phyloP scores from a whole-genome alignment of 2,888 invertebrate species.

The Drosophila maculinotata region DNA sequence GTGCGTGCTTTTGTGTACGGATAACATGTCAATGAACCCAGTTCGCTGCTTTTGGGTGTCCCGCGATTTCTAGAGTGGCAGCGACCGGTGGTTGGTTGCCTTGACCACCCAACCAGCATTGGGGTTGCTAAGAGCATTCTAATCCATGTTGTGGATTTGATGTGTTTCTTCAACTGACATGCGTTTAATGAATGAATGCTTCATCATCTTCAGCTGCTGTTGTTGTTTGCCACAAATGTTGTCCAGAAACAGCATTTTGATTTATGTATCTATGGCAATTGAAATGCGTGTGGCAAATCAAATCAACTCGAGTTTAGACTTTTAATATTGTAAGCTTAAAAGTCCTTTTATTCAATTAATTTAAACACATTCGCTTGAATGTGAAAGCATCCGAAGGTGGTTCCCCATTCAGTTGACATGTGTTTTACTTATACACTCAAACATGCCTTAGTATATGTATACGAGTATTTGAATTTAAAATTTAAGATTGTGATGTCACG shows the following conservation, averaged over 20 bases:
- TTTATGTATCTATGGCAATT: constrained; percentile 21
- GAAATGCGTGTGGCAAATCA: constrained; percentile 1
- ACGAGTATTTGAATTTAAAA: not conserved
- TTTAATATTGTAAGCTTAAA: constrained; percentile 16
- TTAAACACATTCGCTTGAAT: not conserved
- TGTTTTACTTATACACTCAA: not conserved
- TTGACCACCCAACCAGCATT: not conserved
- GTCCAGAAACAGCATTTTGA: constrained; percentile 1
- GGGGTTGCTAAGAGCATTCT: constrained; percentile 22
- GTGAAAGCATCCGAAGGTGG: not conserved
- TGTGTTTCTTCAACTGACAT: constrained; percentile 32
- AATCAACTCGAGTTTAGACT: not conserved
- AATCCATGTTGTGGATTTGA: constrained; percentile 23
- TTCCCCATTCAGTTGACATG: not conserved
- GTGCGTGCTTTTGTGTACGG: constrained; percentile 20
- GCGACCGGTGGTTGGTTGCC: constrained; percentile 31
- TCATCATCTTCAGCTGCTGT: constrained; percentile 10
- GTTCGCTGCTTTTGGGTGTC: constrained; percentile 24
- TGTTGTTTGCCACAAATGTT: not conserved
- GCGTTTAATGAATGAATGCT: constrained; percentile 32
- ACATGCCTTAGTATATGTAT: not conserved
- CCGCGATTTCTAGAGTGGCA: constrained; percentile 12
- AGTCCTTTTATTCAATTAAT: not conserved
- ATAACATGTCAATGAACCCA: constrained; percentile 62
- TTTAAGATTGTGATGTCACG: constrained; percentile 3